Evolutionary conservation across 2,888 invertebrate species (phyloP).

Genomic region (Hemistola chrysoprasaria): DNA sequence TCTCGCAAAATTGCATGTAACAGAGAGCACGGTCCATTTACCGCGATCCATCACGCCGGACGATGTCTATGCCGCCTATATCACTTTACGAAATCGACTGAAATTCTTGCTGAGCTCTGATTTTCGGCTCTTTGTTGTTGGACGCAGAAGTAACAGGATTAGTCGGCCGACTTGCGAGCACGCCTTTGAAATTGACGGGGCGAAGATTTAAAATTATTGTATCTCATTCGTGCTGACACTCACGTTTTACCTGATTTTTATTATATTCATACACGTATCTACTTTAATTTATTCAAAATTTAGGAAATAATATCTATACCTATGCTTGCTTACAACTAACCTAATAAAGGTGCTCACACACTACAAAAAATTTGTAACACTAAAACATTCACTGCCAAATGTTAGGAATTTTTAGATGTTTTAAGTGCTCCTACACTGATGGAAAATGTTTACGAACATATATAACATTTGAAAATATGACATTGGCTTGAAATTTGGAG

Average conservation of each 20-base stretch:
- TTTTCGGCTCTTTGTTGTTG: constrained; percentile 20
- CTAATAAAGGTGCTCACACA: too few relatives aligned
- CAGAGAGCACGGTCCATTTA: constrained; percentile 59
- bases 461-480: too few relatives aligned
- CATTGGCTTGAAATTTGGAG: too few relatives aligned
- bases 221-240: neutral
- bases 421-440: too few relatives aligned
- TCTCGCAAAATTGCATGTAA: constrained; percentile 61
- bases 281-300: too few relatives aligned
- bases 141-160: constrained; percentile 20
- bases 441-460: too few relatives aligned
- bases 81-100: constrained; percentile 61
- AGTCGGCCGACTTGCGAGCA: constrained; percentile 14
- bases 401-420: too few relatives aligned
- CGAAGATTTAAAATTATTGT: constrained; percentile 12
- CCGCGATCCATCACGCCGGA: constrained; percentile 64
- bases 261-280: too few relatives aligned
- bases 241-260: neutral
- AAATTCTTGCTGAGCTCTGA: constrained; percentile 49
- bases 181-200: constrained; percentile 14
- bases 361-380: too few relatives aligned
- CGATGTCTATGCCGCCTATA: constrained; percentile 51
- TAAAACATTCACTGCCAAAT: too few relatives aligned
- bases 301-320: too few relatives aligned
- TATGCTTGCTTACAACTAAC: too few relatives aligned